Evolutionary conservation across 2,888 invertebrate genomes (phyloP).

Genomic region (Deilephila porcellus): DNA sequence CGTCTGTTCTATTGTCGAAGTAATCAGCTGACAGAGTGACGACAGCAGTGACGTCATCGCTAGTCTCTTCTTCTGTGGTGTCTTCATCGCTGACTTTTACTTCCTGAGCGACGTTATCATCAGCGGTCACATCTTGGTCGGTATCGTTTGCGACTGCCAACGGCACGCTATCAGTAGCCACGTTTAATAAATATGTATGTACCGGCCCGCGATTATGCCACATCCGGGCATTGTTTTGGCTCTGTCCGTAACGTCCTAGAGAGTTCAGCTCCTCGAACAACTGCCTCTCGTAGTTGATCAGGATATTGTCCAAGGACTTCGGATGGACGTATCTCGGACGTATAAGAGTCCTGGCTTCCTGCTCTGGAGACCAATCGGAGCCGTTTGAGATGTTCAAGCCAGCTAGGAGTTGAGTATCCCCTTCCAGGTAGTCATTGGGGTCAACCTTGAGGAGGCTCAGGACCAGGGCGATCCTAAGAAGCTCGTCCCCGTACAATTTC

Average conservation of each 20-base stretch:
- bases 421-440: slow-evolving; percentile 88
- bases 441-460: slow-evolving; percentile 92
- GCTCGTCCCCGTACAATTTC: slow-evolving; percentile 92
- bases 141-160: slow-evolving; percentile 62
- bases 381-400: slow-evolving; percentile 87
- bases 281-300: slow-evolving; percentile 89
- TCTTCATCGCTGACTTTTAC: slow-evolving; percentile 75
- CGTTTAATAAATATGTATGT: slow-evolving; percentile 81
- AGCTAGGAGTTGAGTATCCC: slow-evolving; percentile 80
- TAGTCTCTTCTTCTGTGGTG: slow-evolving; percentile 18
- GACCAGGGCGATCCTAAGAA: slow-evolving; percentile 91
- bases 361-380: slow-evolving; percentile 87
- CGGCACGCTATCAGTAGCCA: slow-evolving; percentile 76
- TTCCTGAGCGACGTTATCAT: slow-evolving; percentile 79
- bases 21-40: slow-evolving; percentile 74
- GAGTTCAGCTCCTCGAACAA: slow-evolving; percentile 90
- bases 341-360: slow-evolving; percentile 82
- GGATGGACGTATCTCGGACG: slow-evolving; percentile 88
- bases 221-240: slow-evolving; percentile 76
- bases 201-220: slow-evolving; percentile 69
- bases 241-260: slow-evolving; percentile 81
- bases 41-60: slow-evolving; percentile 39
- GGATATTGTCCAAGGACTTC: slow-evolving; percentile 88
- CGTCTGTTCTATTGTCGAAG: slow-evolving; percentile 68
- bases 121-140: slow-evolving; percentile 70